Percentiles rank a stretch among this genome's conserved stretches.
phyloP scores from a whole-genome alignment of 1,140 invertebrate genomes.

The Macrobrachium rosenbergii region DNA sequence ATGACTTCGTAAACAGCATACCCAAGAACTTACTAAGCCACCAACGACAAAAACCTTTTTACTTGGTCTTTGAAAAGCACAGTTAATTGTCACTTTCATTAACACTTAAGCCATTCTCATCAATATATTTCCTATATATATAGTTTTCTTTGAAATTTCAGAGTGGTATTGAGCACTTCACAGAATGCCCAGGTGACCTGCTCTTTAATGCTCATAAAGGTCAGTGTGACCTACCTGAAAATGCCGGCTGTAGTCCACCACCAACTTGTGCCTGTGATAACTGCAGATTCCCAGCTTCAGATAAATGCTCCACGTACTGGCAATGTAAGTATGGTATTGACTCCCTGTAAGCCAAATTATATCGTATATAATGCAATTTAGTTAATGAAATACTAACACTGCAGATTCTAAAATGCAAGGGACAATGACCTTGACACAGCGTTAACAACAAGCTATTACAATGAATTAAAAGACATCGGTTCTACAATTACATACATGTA shows the following conservation, averaged over 20 bases:
- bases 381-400: too few species aligned
- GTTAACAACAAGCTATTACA: too few species aligned
- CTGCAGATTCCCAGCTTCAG: constrained; percentile 34
- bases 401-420: too few species aligned
- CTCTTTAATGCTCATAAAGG: constrained; percentile 28
- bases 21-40: too few species aligned
- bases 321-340: constrained; percentile 33
- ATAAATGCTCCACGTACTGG: constrained; percentile 46
- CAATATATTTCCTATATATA: not conserved
- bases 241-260: constrained; percentile 24
- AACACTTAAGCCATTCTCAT: not conserved
- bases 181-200: constrained; percentile 37
- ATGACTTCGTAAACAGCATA: too few species aligned
- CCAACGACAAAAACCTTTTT: too few species aligned
- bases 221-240: constrained; percentile 40
- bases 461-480: too few species aligned
- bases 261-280: constrained; percentile 44
- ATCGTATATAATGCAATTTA: not conserved
- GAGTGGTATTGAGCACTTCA: constrained; percentile 28
- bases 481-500: too few species aligned
- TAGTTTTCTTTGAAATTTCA: constrained; percentile 4
- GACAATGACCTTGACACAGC: too few species aligned
- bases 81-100: too few species aligned
- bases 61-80: too few species aligned
- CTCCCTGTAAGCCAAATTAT: not conserved